Evolutionary conservation across 2,888 invertebrate species (phyloP).

Genomic region (Lysandra coridon): DNA sequence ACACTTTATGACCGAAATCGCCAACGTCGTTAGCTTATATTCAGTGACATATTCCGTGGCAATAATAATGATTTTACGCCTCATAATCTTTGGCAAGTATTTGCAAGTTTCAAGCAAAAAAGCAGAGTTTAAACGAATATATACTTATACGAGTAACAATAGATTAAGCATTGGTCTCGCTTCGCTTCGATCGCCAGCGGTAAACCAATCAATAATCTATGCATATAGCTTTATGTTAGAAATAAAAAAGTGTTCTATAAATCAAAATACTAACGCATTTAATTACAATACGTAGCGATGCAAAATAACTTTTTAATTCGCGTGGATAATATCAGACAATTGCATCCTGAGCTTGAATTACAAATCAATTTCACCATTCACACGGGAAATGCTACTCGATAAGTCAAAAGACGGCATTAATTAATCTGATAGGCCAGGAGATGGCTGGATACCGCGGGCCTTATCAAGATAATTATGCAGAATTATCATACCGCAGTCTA

Average conservation of each 20-base stretch:
- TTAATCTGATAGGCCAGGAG: constrained; percentile 20
- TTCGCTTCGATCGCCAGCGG: no score
- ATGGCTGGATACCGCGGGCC: constrained; percentile 14
- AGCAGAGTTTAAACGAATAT: not conserved
- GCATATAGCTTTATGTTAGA: not conserved
- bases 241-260: not conserved
- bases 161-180: no score
- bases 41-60: not conserved
- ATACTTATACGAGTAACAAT: no score
- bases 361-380: constrained; percentile 27
- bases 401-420: constrained; percentile 25
- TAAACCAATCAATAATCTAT: no score
- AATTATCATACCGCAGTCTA: constrained; percentile 21
- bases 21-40: constrained; percentile 1
- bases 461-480: constrained; percentile 32
- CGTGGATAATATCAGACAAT: constrained; percentile 14
- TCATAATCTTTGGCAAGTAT: not conserved
- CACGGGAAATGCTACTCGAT: constrained; percentile 27
- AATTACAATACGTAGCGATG: not conserved
- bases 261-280: not conserved
- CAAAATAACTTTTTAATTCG: not conserved
- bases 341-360: constrained; percentile 14
- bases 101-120: not conserved
- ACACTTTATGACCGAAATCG: not conserved
- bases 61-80: not conserved